Evolutionary conservation across 2,888 invertebrate genomes (phyloP).

Genomic region (Ophraella communa): DNA sequence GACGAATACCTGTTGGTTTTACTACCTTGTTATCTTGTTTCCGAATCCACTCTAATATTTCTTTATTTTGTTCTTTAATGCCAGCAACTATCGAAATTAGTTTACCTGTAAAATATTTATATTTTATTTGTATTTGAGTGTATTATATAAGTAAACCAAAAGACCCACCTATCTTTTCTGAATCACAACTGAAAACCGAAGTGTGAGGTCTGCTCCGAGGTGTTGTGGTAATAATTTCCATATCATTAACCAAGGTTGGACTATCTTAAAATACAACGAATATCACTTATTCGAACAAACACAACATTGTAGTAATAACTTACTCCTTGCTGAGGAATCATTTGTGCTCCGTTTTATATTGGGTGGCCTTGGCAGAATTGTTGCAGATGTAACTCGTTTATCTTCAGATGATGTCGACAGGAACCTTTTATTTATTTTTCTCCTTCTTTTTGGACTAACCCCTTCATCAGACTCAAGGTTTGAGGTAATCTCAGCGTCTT

Average conservation of each 20-base stretch:
- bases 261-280: background rate
- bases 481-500: background rate
- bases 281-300: background rate
- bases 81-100: background rate
- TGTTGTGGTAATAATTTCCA: background rate
- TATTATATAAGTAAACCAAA: background rate
- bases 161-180: background rate
- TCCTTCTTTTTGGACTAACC: background rate
- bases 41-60: constrained; percentile 6
- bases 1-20: background rate
- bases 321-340: background rate
- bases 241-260: background rate
- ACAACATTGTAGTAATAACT: too few relatives aligned
- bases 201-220: background rate
- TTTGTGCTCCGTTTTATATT: background rate
- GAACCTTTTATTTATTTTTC: background rate
- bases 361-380: background rate
- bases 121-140: background rate
- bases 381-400: background rate
- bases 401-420: background rate
- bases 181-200: background rate
- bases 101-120: constrained; percentile 1
- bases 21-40: background rate
- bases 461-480: background rate
- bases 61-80: background rate